Conservation (phyloP, 2,888 invertebrate species). For the Emmelina monodactyla region DNA sequence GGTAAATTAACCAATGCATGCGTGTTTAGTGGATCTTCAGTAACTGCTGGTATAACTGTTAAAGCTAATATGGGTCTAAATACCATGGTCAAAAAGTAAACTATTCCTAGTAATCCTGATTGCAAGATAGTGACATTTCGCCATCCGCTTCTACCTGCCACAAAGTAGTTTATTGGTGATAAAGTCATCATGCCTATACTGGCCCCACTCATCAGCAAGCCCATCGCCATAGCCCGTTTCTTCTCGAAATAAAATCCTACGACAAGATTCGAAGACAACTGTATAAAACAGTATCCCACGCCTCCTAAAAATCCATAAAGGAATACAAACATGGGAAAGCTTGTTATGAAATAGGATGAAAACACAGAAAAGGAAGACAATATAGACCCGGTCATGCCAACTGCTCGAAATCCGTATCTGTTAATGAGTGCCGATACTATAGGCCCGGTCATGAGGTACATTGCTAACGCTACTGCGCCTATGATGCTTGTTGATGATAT, state of each 20-base stretch:
- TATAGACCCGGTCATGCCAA: slow-evolving; percentile 42
- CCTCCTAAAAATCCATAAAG: slow-evolving; percentile 43
- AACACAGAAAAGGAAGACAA: slow-evolving; percentile 33
- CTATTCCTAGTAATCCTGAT: slow-evolving; percentile 35
- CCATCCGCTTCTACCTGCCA: slow-evolving; percentile 41
- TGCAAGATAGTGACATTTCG: slow-evolving; percentile 41
- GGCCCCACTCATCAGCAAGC: slow-evolving; percentile 39
- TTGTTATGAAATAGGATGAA: slow-evolving; percentile 34
- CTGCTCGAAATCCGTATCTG: slow-evolving; percentile 48
- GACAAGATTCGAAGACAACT: slow-evolving; percentile 36
- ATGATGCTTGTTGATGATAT: slow-evolving; percentile 34
- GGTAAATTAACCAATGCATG: slow-evolving; percentile 53
- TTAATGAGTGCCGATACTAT: slow-evolving; percentile 48
- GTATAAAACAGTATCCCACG: slow-evolving; percentile 40
- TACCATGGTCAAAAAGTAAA: slow-evolving; percentile 42
- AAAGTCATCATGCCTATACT: slow-evolving; percentile 44
- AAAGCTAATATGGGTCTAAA: slow-evolving; percentile 42
- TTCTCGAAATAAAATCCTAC: slow-evolving; percentile 57
- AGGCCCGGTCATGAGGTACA: slow-evolving; percentile 42
- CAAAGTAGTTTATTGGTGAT: slow-evolving; percentile 35
- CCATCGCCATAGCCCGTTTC: slow-evolving; percentile 37
- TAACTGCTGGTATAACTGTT: slow-evolving; percentile 35
- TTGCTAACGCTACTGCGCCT: slow-evolving; percentile 41
- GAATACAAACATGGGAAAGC: slow-evolving; percentile 27
- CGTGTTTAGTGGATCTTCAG: slow-evolving; percentile 39